Conservation (phyloP, 53 echinoderm and acorn worm species). For the Echinometra lucunter region DNA sequence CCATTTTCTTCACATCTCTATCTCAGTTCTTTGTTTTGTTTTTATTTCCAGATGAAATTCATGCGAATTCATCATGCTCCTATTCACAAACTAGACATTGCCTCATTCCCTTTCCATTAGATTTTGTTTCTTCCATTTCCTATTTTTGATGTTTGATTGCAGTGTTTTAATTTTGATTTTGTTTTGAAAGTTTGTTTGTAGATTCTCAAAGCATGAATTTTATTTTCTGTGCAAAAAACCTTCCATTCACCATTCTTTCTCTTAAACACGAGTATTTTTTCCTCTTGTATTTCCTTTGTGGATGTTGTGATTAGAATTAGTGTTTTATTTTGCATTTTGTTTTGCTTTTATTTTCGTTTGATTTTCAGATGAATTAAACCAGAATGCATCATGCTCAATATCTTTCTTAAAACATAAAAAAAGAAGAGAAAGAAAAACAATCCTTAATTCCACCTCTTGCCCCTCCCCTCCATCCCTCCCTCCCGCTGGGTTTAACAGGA, state of each 20-base stretch:
- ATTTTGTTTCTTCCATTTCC: neutral
- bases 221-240: neutral
- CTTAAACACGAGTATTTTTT: neutral
- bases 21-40: neutral
- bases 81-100: neutral
- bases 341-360: slow-evolving; percentile 36
- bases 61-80: neutral
- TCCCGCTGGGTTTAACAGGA: slow-evolving; percentile 70
- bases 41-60: slow-evolving; percentile 14
- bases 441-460: slow-evolving; percentile 42
- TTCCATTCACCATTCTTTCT: neutral
- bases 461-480: slow-evolving; percentile 50
- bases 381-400: neutral
- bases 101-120: slow-evolving; percentile 45
- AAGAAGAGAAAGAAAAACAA: neutral
- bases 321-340: slow-evolving; percentile 13
- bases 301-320: slow-evolving; percentile 25
- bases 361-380: slow-evolving; percentile 54
- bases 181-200: neutral
- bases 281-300: neutral
- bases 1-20: neutral
- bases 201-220: neutral
- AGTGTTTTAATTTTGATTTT: neutral
- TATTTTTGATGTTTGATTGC: neutral
- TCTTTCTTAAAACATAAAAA: neutral